Evolutionary conservation across 2,113 vertebrate species (phyloP).

Genomic region (mouse (Mus musculus)): GRCm39 chr5:63357501-63358000

Average conservation of each 20-base stretch:
- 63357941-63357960: constrained; percentile 14
- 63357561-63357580: not conserved
- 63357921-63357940: constrained; percentile 56
- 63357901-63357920: constrained; percentile 65
- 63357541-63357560: not conserved
- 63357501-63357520: not conserved
- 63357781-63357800: not conserved
- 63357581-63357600: not conserved
- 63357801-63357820: not conserved
- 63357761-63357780: not conserved
- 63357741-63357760: not conserved
- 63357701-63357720: not conserved
- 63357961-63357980: constrained; percentile 5
- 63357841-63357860: constrained; percentile 64
- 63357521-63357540: not conserved
- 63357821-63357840: constrained; percentile 34
- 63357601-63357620: not conserved
- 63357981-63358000: not conserved
- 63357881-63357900: constrained; percentile 72
- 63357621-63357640: constrained; percentile 30
- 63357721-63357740: not conserved
- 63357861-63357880: constrained; percentile 72
- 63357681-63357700: not conserved
- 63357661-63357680: constrained; percentile 37
- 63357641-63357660: not conserved